Evolutionary conservation across 2,888 invertebrate genomes (phyloP).

Genomic region (Acheta domesticus): DNA sequence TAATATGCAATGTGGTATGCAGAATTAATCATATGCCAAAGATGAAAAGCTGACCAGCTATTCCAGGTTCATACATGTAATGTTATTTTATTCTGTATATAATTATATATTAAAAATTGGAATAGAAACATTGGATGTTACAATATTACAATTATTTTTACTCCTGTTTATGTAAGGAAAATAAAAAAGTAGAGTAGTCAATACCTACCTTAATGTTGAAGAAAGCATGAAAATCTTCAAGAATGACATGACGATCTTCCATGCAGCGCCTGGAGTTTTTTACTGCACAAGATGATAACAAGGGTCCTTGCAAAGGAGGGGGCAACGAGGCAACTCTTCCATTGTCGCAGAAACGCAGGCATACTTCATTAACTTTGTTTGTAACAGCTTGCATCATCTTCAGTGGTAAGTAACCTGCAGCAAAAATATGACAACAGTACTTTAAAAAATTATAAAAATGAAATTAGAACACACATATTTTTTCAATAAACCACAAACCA

Average conservation of each 20-base stretch:
- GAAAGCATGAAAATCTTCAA: conserved; percentile 77
- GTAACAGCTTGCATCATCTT: conserved; percentile 72
- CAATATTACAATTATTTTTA: too few relatives aligned
- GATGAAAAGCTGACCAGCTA: too few relatives aligned
- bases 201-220: conserved; percentile 69
- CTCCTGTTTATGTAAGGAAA: too few relatives aligned
- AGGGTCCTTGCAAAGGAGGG: conserved; percentile 53
- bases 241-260: conserved; percentile 86
- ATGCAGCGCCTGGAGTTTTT: conserved; percentile 82
- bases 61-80: too few relatives aligned
- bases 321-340: conserved; percentile 61
- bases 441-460: conserved; percentile 19
- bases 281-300: conserved; percentile 64
- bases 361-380: conserved; percentile 67
- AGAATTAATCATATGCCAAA: too few relatives aligned
- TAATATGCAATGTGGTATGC: too few relatives aligned
- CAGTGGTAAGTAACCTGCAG: conserved; percentile 68
- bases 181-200: too few relatives aligned
- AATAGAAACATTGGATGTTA: too few relatives aligned
- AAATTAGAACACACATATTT: too few relatives aligned
- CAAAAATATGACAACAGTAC: conserved; percentile 35
- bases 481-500: conserved; percentile 27
- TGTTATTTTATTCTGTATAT: too few relatives aligned
- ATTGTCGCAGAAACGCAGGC: conserved; percentile 66
- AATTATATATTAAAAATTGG: too few relatives aligned